These are phyloP conservation scores for Protonemura montana DNA, from an alignment of 2,888 invertebrate species.

Conservation along the genomic window DNA sequence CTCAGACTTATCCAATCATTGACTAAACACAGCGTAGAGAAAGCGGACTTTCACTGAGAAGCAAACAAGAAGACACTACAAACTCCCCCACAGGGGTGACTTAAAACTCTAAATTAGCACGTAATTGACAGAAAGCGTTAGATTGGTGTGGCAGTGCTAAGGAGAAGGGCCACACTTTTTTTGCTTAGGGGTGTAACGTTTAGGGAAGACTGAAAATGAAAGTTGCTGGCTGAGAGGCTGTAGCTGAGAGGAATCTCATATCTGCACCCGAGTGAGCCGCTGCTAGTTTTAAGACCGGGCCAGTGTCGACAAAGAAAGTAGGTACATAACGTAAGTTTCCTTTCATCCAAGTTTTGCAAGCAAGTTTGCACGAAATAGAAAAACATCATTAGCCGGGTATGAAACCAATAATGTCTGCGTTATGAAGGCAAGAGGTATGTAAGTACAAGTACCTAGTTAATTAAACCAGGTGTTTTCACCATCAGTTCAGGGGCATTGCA, in stretches of 20 bases:
- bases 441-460: no score
- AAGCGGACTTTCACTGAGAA: not conserved
- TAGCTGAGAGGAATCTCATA: not conserved
- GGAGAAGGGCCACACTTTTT: not conserved
- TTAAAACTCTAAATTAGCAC: not conserved
- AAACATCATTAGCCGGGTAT: not conserved
- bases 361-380: not conserved
- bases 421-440: not conserved
- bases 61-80: not conserved
- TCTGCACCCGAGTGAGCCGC: no score
- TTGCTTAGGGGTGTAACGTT: not conserved
- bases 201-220: not conserved
- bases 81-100: not conserved
- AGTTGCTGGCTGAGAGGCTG: not conserved
- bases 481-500: not conserved
- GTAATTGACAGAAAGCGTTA: not conserved
- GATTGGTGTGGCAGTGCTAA: not conserved
- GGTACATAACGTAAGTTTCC: not conserved
- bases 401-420: not conserved
- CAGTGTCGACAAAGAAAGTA: not conserved
- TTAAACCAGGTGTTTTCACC: not conserved
- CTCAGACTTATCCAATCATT: constrained; percentile 41
- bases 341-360: not conserved
- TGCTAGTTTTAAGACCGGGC: not conserved
- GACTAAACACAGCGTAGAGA: constrained; percentile 25